Percentiles rank a stretch among this genome's conserved stretches.
Conservation (phyloP, 2,113 vertebrate species). For the Sprattus sprattus region DNA sequence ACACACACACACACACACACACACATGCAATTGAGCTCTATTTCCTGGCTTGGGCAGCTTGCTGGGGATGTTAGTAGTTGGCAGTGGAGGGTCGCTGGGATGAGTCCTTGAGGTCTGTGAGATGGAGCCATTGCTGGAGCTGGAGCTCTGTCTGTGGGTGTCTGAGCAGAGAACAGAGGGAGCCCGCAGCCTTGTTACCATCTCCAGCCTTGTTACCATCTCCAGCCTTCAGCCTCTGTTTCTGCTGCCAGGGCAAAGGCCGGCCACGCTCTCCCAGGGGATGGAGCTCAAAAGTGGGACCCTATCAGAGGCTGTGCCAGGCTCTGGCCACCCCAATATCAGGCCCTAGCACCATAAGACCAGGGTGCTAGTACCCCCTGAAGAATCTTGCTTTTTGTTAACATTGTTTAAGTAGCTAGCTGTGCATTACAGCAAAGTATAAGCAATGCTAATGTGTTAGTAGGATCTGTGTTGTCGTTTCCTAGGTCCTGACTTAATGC, state of each 20-base stretch:
- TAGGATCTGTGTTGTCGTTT: not conserved
- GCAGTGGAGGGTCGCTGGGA: not conserved
- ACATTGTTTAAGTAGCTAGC: not conserved
- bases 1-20: not conserved
- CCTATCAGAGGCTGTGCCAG: not conserved
- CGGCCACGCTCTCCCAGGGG: not conserved
- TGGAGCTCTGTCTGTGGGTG: not conserved
- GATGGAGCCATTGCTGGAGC: not conserved
- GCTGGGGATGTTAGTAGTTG: not conserved
- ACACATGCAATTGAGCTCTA: not conserved
- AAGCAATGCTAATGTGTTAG: not conserved
- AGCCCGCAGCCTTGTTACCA: not conserved
- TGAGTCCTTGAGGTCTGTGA: not conserved
- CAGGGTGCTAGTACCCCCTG: not conserved
- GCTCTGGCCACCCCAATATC: not conserved
- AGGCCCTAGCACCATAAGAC: not conserved
- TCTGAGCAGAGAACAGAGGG: not conserved
- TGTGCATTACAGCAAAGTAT: not conserved
- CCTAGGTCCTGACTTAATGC: not conserved
- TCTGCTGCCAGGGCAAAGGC: not conserved
- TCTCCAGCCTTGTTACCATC: not conserved
- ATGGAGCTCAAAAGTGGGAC: not conserved
- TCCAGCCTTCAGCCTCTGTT: not conserved
- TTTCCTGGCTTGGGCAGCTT: not conserved
- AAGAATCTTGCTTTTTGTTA: not conserved